Base-by-base conservation (phyloP, 2,888 invertebrate species). In the Ephialtes manifestator region DNA sequence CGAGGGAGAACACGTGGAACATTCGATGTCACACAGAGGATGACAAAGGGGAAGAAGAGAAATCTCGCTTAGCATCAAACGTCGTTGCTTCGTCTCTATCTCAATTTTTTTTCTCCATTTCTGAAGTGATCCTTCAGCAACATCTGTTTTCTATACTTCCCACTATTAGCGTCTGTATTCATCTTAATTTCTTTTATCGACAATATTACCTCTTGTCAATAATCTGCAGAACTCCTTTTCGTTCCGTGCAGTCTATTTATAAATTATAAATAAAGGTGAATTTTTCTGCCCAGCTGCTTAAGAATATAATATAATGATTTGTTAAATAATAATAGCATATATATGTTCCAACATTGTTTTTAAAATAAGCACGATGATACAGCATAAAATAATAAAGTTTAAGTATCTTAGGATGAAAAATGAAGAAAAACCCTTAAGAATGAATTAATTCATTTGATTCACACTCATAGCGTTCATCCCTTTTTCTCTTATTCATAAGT, bases 1-100 rank as follows among this genome's bases (percentile, higher is more conserved):
- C 67, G 55, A 84, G 83, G 65, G 83, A 85, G 68, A 81, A 78
- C 60, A 83, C 67, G 75, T 35, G 76, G 65, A 79, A 70, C 72
- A 65, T 70, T 70, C 68, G 81, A 81, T 81, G 87, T 83, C 87
- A 87, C 86, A 86, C 80, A 78, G 71, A 81, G 48, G 74, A 75
- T 58, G 71, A 79, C 71, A 83, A 80, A 72, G 60, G 74, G 53
- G 65, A 70, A 77, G 86, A 53, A 63, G 48, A 84, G 70, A 81
- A 65, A 82, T 72, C 83, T 75, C 81, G 72, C 53, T 60, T 77
- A 83, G 81, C 81, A 78, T 81, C 83, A 60, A 86, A 81, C 81
- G 70, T 68, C 60, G 31, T 60, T 76, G 43, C 76, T 65, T 76
- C 72, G 31, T 51, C 53, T 60, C 65, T 82, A 46, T 65, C 74